Evolutionary conservation across 1,140 invertebrate species (phyloP).

Genomic region (Pseudomyrmex pallidus): DNA sequence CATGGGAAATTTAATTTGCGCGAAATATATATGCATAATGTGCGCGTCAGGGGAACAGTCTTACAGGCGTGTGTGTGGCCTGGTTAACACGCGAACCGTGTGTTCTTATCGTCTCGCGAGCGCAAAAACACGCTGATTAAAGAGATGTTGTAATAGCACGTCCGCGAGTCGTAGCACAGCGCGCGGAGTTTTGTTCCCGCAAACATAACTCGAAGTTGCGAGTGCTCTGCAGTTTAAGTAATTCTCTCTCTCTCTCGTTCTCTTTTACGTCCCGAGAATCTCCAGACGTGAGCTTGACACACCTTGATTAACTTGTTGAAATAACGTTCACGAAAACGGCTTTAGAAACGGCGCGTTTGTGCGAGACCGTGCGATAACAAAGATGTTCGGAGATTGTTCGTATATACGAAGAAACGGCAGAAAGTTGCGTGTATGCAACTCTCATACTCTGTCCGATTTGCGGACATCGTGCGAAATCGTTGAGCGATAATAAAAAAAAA

Average conservation of each 20-base stretch:
- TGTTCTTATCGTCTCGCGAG: slow-evolving; percentile 11
- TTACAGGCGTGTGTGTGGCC: neutral
- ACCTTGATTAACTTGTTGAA: neutral
- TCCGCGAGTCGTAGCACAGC: slow-evolving; percentile 4
- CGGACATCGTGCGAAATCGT: neutral
- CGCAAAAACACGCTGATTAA: slow-evolving; percentile 30
- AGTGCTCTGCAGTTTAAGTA: neutral
- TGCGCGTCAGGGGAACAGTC: neutral
- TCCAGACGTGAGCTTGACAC: neutral
- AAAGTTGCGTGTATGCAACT: too few relatives aligned
- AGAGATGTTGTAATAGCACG: slow-evolving; percentile 22
- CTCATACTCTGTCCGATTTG: too few relatives aligned
- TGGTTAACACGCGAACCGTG: neutral
- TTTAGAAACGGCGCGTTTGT: too few relatives aligned
- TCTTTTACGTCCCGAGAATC: neutral
- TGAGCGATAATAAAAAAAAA: neutral
- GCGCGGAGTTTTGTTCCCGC: neutral
- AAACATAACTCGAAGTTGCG: slow-evolving; percentile 11
- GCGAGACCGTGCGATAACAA: too few relatives aligned
- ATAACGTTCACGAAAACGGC: neutral
- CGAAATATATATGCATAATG: slow-evolving; percentile 52
- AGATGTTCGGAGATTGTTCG: too few relatives aligned
- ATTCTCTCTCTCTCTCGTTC: neutral
- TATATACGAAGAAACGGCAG: too few relatives aligned
- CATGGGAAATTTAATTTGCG: slow-evolving; percentile 48